Conservation (phyloP, 2,888 invertebrate genomes). For the Exocentrus adspersus region DNA sequence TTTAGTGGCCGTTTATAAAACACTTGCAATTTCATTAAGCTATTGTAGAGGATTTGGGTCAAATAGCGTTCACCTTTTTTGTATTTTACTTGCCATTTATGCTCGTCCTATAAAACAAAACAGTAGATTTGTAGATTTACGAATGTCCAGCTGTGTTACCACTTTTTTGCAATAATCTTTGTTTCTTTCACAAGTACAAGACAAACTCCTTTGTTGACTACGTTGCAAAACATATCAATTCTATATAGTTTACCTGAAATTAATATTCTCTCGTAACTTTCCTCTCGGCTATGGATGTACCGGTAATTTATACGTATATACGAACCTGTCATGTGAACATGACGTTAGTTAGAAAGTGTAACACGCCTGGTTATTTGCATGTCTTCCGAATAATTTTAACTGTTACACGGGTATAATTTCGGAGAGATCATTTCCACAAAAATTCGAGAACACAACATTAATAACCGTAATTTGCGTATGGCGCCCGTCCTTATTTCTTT, state of each 20-base stretch:
- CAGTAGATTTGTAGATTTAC: too few relatives aligned
- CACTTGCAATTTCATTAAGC: slow-evolving; percentile 34
- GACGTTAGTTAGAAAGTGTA: slow-evolving; percentile 35
- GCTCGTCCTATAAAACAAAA: too few relatives aligned
- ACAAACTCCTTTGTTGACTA: background rate
- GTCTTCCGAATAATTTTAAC: slow-evolving; percentile 17
- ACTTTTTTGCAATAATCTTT: background rate
- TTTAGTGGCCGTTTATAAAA: slow-evolving; percentile 28
- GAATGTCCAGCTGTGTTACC: too few relatives aligned
- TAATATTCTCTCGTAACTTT: slow-evolving; percentile 27
- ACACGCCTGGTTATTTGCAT: slow-evolving; percentile 30
- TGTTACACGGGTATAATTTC: slow-evolving; percentile 25
- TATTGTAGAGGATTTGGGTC: slow-evolving; percentile 33
- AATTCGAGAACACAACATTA: slow-evolving; percentile 11
- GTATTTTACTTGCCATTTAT: too few relatives aligned
- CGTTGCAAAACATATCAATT: slow-evolving; percentile 11
- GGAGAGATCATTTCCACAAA: slow-evolving; percentile 22
- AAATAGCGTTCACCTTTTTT: slow-evolving; percentile 28
- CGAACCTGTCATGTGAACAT: slow-evolving; percentile 29
- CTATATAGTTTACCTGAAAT: slow-evolving; percentile 29
- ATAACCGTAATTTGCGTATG: slow-evolving; percentile 1
- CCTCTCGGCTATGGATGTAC: slow-evolving; percentile 24
- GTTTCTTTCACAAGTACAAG: background rate
- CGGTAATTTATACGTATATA: slow-evolving; percentile 26
- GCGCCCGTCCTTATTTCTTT: background rate